These are phyloP conservation scores for Leptopilina boulardi DNA, from an alignment of 1,140 invertebrate species.

Conservation along the genomic window DNA sequence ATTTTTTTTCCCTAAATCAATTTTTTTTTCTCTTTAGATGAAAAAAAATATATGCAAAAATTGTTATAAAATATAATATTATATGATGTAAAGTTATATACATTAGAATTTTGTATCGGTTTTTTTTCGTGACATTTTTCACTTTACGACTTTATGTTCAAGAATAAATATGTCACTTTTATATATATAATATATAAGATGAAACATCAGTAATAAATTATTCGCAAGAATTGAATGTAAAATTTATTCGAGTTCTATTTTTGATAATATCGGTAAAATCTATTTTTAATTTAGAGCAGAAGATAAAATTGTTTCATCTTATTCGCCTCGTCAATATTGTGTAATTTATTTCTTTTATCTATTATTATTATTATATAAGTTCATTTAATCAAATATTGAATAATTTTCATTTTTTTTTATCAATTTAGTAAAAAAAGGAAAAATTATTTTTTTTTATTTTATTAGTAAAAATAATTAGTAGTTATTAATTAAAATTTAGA, in stretches of 20 bases:
- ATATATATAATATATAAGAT: not conserved
- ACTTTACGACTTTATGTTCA: not conserved
- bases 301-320: too few species aligned
- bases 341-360: too few species aligned
- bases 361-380: too few species aligned
- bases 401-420: too few species aligned
- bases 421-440: too few species aligned
- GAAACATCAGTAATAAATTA: not conserved
- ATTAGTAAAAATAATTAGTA: too few species aligned
- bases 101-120: not conserved
- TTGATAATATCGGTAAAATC: not conserved
- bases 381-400: too few species aligned
- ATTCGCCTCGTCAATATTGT: too few species aligned
- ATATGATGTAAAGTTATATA: not conserved
- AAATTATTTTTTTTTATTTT: too few species aligned
- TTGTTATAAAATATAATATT: too few species aligned
- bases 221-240: not conserved
- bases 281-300: not conserved
- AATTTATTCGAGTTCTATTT: not conserved
- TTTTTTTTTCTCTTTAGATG: not conserved
- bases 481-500: too few species aligned
- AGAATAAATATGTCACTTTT: constrained; percentile 3
- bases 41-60: too few species aligned
- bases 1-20: not conserved
- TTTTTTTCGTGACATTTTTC: not conserved